A percentile compares a stretch with the other conserved stretches of the same genome.
These are phyloP conservation scores for Copsychus sechellarum DNA, from an alignment of 2,113 vertebrate genomes.

Conservation along the genomic window DNA sequence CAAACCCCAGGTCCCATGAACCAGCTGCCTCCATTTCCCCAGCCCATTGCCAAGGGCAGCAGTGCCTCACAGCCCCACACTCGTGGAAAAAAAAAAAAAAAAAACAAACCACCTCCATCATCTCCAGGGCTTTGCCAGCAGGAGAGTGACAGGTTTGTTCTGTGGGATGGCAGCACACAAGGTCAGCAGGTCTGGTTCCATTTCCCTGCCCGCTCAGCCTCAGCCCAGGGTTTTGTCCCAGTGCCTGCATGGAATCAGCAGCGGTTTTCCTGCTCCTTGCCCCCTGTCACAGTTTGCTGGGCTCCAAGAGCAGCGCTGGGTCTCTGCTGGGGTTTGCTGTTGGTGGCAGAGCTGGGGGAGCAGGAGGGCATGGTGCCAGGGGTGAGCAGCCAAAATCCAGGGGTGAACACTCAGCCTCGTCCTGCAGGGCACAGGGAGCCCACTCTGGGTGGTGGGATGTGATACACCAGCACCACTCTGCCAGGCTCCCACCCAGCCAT, in stretches of 20 bases:
- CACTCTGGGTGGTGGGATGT: fast-evolving
- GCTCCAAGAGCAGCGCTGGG: not conserved
- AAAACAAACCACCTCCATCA: not conserved
- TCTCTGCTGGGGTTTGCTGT: not conserved
- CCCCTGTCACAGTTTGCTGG: not conserved
- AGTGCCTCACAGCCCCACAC: fast-evolving
- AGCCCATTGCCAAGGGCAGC: not conserved
- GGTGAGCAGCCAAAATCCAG: not conserved
- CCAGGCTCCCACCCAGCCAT: fast-evolving
- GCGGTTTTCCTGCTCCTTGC: not conserved
- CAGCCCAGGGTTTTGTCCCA: not conserved
- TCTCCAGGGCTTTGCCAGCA: not conserved
- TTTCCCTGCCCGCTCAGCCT: not conserved
- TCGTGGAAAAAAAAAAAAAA: not conserved
- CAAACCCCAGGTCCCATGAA: not conserved
- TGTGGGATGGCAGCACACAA: not conserved
- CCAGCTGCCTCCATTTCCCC: not conserved
- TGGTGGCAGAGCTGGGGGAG: fast-evolving
- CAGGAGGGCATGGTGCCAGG: fast-evolving
- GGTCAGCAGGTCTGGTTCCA: not conserved
- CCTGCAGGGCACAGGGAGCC: not conserved
- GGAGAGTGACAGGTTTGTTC: not conserved
- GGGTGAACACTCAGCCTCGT: fast-evolving
- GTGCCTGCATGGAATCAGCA: not conserved
- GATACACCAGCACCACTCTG: not conserved